Evolutionary conservation across 1,140 invertebrate genomes (phyloP), one percentile per base, ranked within the genome.

Genomic region (Pachypsylla venusta): DNA sequence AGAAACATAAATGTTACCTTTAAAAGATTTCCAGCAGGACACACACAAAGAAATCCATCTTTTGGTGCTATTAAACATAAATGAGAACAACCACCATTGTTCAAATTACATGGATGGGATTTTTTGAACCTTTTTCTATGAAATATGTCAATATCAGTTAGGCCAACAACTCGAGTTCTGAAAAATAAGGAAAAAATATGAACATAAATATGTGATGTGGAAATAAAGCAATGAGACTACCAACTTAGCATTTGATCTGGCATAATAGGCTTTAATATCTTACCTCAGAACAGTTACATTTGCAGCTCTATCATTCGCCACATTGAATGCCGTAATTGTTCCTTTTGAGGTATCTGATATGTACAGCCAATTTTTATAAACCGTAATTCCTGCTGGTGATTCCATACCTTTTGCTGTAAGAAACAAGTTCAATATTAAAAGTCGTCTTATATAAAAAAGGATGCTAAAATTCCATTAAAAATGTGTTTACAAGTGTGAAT

Each of bases 61-160:
- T 68, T 70, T 1, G 83, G 83, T 62, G 85, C 83, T 39, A 94
- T 68, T n/a, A 96, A 73, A 70, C 92, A 96, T 2, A 94, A 74
- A 71, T 94, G 89, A 1, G 89, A 90, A 70, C 91, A 94, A 10
- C 81, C 82, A 13, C 86, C 89, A 67, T 90, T 98, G 61, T 85
- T 81, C 27, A 74, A 77, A 7, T 79, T 81, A 70, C 93, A 97
- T 7, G 42, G 42, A 48, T 48, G 42, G 22, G 16, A 5, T 48
- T 48, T 48, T 53, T 79, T 69, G 61, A 70, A 74, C 39, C 87
- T 74, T 64, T 79, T 73, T 19, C 81, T 73, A 68, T 93, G 86
- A 67, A 91, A 93, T 2, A 92, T 82, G 56, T 82, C 76, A 0
- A 94, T 81, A 69, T 93, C 89, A 85, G 90, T 91, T 0, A 91